phyloP scores from a whole-genome alignment of 1,140 invertebrate genomes.

The Tetragnatha versicolor region DNA sequence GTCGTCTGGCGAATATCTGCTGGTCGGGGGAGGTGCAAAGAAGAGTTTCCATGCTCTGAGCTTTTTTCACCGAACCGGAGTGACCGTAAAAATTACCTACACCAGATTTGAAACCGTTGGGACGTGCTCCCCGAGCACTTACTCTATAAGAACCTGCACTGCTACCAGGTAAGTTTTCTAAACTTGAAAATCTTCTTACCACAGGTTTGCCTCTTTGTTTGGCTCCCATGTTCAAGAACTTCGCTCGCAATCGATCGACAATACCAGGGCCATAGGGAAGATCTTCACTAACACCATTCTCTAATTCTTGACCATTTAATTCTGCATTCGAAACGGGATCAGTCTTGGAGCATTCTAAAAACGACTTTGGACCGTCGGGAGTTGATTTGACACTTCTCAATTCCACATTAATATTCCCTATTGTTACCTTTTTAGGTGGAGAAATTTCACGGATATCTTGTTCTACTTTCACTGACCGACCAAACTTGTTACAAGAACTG shows the following conservation, averaged over 20 bases:
- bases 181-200: slow-evolving; percentile 76
- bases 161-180: slow-evolving; percentile 80
- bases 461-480: slow-evolving; percentile 24
- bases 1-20: slow-evolving; percentile 1
- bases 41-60: slow-evolving; percentile 57
- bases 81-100: neutral
- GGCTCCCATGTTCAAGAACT: slow-evolving; percentile 78
- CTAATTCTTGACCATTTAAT: neutral
- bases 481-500: slow-evolving; percentile 23
- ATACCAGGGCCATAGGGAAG: slow-evolving; percentile 90
- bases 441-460: slow-evolving; percentile 16
- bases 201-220: slow-evolving; percentile 70
- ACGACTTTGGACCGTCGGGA: neutral
- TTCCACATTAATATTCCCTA: slow-evolving; percentile 40
- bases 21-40: slow-evolving; percentile 10
- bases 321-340: neutral
- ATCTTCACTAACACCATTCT: slow-evolving; percentile 68
- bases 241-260: slow-evolving; percentile 77
- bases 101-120: slow-evolving; percentile 27
- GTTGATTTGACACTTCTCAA: slow-evolving; percentile 24
- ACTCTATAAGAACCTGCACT: slow-evolving; percentile 61
- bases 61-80: slow-evolving; percentile 37
- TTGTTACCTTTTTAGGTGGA: slow-evolving; percentile 32
- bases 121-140: slow-evolving; percentile 13
- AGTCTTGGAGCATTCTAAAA: neutral